Evolutionary conservation across 2,888 invertebrate species (phyloP).

Genomic region (Nomada ferruginata): DNA sequence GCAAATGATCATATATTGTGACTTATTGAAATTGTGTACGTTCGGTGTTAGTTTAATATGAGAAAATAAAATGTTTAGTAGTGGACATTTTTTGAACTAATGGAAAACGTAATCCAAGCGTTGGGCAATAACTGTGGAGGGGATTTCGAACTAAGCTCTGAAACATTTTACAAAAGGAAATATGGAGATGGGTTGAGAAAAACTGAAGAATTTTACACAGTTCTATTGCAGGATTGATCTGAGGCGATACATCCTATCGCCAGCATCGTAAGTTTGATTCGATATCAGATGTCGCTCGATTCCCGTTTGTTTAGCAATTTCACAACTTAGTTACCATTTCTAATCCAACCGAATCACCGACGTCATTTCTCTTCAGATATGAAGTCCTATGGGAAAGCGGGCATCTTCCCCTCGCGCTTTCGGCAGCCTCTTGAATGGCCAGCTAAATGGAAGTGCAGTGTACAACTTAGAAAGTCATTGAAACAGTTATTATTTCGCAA

Average conservation of each 20-base stretch:
- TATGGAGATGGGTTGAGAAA: too few relatives aligned
- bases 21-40: too few relatives aligned
- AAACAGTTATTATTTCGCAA: conserved; percentile 53
- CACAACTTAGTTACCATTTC: conserved; percentile 69
- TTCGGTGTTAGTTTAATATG: too few relatives aligned
- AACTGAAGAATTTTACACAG: background rate
- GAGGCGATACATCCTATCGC: conserved; percentile 49
- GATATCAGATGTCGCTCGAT: conserved; percentile 28
- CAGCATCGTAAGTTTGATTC: conserved; percentile 35
- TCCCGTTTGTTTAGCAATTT: conserved; percentile 68
- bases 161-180: too few relatives aligned
- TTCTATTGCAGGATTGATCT: conserved; percentile 36
- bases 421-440: conserved; percentile 26
- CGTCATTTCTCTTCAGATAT: conserved; percentile 54
- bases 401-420: conserved; percentile 22
- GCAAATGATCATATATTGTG: too few relatives aligned
- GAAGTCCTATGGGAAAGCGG: conserved; percentile 30
- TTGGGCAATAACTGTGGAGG: too few relatives aligned
- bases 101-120: too few relatives aligned
- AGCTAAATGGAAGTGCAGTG: conserved; percentile 44
- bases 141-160: too few relatives aligned
- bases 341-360: conserved; percentile 64
- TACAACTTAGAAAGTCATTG: conserved; percentile 57
- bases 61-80: too few relatives aligned
- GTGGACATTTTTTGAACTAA: too few relatives aligned